Percentiles rank a stretch among this genome's conserved stretches.
phyloP scores from a whole-genome alignment of 2,113 vertebrate species.

The Centropristis striata region DNA sequence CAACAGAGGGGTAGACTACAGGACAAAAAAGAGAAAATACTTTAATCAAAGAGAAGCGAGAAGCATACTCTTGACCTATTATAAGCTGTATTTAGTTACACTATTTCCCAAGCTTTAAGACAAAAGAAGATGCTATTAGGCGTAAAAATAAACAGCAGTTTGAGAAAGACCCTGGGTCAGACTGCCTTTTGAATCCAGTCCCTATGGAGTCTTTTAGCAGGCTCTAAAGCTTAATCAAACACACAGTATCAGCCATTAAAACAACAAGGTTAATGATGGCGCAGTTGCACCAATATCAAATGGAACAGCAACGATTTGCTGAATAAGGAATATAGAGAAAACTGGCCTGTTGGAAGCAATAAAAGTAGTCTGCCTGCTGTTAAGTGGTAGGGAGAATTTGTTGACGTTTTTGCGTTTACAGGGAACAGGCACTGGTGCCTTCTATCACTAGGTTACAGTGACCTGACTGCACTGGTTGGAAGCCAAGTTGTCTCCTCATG shows the following conservation, averaged over 20 bases:
- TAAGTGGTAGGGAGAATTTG: slow-evolving; percentile 61
- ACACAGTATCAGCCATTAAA: background rate
- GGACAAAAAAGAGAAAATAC: slow-evolving; percentile 39
- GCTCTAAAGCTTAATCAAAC: slow-evolving; percentile 18
- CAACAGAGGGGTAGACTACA: slow-evolving; percentile 93
- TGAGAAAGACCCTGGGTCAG: slow-evolving; percentile 16
- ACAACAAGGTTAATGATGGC: background rate
- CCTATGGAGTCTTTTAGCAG: slow-evolving; percentile 18
- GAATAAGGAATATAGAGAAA: slow-evolving; percentile 9
- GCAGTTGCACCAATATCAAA: background rate
- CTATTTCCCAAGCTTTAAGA: background rate
- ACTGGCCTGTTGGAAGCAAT: slow-evolving; percentile 26
- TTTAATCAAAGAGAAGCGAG: slow-evolving; percentile 7
- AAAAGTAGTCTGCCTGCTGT: slow-evolving; percentile 35
- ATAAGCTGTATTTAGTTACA: background rate
- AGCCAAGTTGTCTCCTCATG: slow-evolving; percentile 70
- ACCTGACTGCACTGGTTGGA: slow-evolving; percentile 77
- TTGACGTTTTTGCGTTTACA: slow-evolving; percentile 67
- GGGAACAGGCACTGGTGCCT: slow-evolving; percentile 70
- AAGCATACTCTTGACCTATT: background rate
- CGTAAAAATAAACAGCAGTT: slow-evolving; percentile 14
- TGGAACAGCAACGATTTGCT: background rate
- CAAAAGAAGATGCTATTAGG: background rate
- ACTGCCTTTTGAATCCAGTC: slow-evolving; percentile 32
- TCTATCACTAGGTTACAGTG: slow-evolving; percentile 84